Conservation (phyloP, 1,140 invertebrate species). For the Paralvinella palmiformis region DNA sequence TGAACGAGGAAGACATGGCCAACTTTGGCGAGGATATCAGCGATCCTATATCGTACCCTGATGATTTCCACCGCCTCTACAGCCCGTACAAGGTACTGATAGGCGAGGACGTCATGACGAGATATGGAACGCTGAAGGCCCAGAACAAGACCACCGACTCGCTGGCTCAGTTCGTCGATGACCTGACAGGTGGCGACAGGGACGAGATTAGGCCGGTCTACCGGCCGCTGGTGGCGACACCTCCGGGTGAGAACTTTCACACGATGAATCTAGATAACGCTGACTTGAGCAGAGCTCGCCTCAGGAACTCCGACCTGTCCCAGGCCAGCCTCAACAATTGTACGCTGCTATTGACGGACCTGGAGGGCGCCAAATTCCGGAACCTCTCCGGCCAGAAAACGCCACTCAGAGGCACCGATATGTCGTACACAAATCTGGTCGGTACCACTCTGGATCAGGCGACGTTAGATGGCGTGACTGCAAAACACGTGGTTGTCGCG, state of each 20-base stretch:
- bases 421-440: neutral
- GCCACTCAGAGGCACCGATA: slow-evolving; percentile 1
- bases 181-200: neutral
- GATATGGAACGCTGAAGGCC: neutral
- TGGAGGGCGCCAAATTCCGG: neutral
- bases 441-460: neutral
- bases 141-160: too few relatives aligned
- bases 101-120: slow-evolving; percentile 2
- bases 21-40: neutral
- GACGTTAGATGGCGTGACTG: neutral
- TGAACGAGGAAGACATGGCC: slow-evolving; percentile 6
- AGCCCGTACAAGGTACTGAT: slow-evolving; percentile 12
- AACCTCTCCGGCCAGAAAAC: neutral
- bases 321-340: neutral
- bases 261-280: neutral
- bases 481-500: neutral
- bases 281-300: neutral
- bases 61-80: slow-evolving; percentile 17
- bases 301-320: neutral
- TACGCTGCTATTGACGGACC: neutral
- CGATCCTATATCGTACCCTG: neutral
- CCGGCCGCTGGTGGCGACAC: slow-evolving; percentile 4
- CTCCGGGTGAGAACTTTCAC: neutral
- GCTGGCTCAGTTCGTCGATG: neutral
- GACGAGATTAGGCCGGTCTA: slow-evolving; percentile 11